These are phyloP conservation scores for Microchirus variegatus DNA, from an alignment of 2,797 vertebrate species.

Conservation along the genomic window DNA sequence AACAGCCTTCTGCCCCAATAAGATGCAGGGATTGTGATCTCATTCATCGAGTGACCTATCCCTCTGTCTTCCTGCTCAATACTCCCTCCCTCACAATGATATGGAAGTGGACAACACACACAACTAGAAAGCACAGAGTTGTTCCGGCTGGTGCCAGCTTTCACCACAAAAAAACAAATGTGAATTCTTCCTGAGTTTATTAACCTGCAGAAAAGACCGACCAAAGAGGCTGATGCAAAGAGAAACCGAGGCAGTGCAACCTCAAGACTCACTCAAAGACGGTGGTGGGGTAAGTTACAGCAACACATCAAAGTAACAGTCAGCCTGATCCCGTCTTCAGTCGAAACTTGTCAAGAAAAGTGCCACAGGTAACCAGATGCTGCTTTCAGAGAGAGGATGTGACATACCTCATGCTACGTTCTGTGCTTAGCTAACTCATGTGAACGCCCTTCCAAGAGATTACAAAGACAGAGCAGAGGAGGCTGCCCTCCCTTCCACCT, in stretches of 20 bases:
- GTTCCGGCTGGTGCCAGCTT: constrained; percentile 45
- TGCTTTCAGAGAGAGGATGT: constrained; percentile 36
- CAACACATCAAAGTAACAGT: constrained; percentile 62
- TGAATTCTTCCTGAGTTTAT: constrained; percentile 52
- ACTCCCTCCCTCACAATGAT: background rate
- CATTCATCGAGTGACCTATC: background rate
- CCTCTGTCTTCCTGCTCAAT: constrained; percentile 11
- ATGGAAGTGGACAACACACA: constrained; percentile 20
- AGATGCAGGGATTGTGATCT: constrained; percentile 53
- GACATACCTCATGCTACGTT: constrained; percentile 28
- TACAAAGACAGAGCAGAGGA: constrained; percentile 58
- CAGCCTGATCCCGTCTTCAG: constrained; percentile 32
- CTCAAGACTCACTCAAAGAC: constrained; percentile 46
- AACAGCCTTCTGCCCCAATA: constrained; percentile 57
- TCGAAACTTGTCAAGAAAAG: constrained; percentile 42
- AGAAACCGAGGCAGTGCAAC: constrained; percentile 46
- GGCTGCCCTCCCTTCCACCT: constrained; percentile 21
- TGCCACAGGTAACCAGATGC: constrained; percentile 52
- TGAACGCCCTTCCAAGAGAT: constrained; percentile 69
- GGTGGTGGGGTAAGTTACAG: constrained; percentile 33
- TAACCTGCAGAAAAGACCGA: constrained; percentile 54
- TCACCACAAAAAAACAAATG: constrained; percentile 30
- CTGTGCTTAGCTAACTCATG: constrained; percentile 52
- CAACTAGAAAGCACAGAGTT: constrained; percentile 18
- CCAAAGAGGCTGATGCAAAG: constrained; percentile 36